Evolutionary conservation across 2,888 invertebrate genomes (phyloP).

Genomic region (Coronaproctus castanopsis): DNA sequence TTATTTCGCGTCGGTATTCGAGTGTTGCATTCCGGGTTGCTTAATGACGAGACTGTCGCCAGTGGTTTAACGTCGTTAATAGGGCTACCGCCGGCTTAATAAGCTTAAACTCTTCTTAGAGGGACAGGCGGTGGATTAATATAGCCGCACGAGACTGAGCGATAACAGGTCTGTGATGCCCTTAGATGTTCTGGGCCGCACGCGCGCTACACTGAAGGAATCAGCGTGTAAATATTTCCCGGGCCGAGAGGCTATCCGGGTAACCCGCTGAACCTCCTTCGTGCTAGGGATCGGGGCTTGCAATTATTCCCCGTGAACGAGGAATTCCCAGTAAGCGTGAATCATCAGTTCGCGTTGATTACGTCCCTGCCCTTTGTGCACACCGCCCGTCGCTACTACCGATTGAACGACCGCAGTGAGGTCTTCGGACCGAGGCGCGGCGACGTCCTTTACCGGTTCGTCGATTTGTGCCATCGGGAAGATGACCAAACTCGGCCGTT

Average conservation of each 20-base stretch:
- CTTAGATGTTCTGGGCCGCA: conserved; percentile 32
- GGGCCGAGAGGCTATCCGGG: conserved; percentile 37
- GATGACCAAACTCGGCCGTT: conserved; percentile 39
- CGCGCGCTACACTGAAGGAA: conserved; percentile 42
- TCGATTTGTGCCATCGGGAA: conserved; percentile 32
- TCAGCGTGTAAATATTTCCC: conserved; percentile 33
- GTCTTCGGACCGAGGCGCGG: conserved; percentile 33
- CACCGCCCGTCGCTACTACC: conserved; percentile 51
- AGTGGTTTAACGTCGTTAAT: neutral
- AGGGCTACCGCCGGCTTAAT: conserved; percentile 7
- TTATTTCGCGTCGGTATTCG: conserved; percentile 1
- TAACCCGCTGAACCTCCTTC: conserved; percentile 45
- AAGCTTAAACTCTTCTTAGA: conserved; percentile 33
- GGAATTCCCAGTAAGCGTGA: conserved; percentile 47
- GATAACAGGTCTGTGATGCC: conserved; percentile 46
- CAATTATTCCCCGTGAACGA: conserved; percentile 38
- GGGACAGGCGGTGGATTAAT: conserved; percentile 34
- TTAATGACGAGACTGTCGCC: neutral
- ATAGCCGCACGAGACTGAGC: conserved; percentile 33
- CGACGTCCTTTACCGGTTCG: conserved; percentile 25
- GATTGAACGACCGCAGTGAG: conserved; percentile 43
- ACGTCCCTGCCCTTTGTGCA: conserved; percentile 49
- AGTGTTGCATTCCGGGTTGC: conserved; percentile 1
- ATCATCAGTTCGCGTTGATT: conserved; percentile 46
- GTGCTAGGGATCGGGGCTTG: conserved; percentile 44